phyloP scores from a whole-genome alignment of 2,797 vertebrate species.

The Sebastes minor region DNA sequence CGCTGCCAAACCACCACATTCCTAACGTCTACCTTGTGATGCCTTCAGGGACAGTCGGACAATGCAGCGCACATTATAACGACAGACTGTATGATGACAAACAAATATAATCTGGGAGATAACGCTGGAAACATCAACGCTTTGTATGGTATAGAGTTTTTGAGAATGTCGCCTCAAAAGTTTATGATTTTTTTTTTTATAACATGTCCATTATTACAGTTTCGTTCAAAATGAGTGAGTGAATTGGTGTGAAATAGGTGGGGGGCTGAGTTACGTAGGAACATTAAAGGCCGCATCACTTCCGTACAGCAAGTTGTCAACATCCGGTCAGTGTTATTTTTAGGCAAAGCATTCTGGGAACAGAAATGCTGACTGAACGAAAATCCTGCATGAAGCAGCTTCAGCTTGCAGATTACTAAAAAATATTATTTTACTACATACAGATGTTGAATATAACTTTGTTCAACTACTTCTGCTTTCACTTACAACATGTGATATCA shows the following conservation, averaged over 20 bases:
- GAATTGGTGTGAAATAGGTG: fast-evolving
- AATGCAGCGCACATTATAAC: not conserved
- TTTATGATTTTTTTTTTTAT: not conserved
- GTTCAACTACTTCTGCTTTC: not conserved
- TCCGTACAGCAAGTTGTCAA: slow-evolving; percentile 60
- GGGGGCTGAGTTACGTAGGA: not conserved
- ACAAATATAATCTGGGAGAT: not conserved
- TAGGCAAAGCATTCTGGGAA: slow-evolving; percentile 64
- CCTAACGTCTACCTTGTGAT: slow-evolving; percentile 46
- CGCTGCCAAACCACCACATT: slow-evolving; percentile 33
- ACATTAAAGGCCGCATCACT: slow-evolving; percentile 31
- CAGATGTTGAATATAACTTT: not conserved
- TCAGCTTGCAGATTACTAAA: not conserved
- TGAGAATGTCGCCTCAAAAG: not conserved
- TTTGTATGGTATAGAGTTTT: fast-evolving
- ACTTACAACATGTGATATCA: not conserved
- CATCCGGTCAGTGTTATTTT: slow-evolving; percentile 69
- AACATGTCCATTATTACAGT: not conserved
- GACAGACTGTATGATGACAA: too few relatives aligned
- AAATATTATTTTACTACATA: not conserved
- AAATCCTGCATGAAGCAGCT: too few relatives aligned
- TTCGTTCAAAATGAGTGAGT: not conserved
- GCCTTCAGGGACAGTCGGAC: slow-evolving; percentile 39
- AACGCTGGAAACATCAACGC: fast-evolving
- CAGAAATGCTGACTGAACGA: too few relatives aligned